Base-by-base conservation (phyloP, 2,113 vertebrate genomes). In the Oreamnos americanus region DNA sequence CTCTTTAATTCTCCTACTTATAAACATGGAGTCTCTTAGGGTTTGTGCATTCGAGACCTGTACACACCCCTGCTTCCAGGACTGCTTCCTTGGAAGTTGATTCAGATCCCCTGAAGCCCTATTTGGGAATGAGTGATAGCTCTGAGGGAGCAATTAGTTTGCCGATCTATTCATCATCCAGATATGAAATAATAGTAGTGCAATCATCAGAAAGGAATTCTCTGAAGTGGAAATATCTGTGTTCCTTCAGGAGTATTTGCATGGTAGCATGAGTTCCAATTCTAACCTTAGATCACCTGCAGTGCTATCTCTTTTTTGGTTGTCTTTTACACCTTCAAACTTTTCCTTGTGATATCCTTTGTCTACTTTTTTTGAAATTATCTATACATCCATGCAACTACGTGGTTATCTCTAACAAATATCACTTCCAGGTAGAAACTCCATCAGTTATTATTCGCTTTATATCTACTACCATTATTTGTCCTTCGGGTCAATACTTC, bases 61-160 rank as follows among this genome's bases (percentile, higher is more conserved):
- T 7, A 55, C 19, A 76, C 17, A 74, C 23, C 57, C 21, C 47
- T 12, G 23, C 13, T 74, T 83, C 3, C 78, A 86, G 58, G 39
- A 88, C 53, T 86, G 47, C 19, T 28, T 81, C 60, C 91, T 90
- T 62, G 36, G 26, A 89, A 57, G 23, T 17, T 14, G 58, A 89
- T 47, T 51, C 30, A 36, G 36, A 67, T 57, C 28, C n/a, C 33
- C 91, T 93, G 8, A 93, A 76, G 71, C 11, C 58, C 39, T 91
- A 1, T 10, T 78, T 95, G 53, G 51, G 45, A 64, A 21, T 57
- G 74, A 49, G 45, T 57, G 39, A 74, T 58, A 57, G 43, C 96
- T 97, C 95, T 85, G 47, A 91, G 93, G 96, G 87, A 94, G 23
- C 87, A 96, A 97, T 96, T 97, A 97, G 4, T 87, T 71, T 55